phyloP scores from a whole-genome alignment of 2,888 invertebrate species.

The Megamerina dolium region DNA sequence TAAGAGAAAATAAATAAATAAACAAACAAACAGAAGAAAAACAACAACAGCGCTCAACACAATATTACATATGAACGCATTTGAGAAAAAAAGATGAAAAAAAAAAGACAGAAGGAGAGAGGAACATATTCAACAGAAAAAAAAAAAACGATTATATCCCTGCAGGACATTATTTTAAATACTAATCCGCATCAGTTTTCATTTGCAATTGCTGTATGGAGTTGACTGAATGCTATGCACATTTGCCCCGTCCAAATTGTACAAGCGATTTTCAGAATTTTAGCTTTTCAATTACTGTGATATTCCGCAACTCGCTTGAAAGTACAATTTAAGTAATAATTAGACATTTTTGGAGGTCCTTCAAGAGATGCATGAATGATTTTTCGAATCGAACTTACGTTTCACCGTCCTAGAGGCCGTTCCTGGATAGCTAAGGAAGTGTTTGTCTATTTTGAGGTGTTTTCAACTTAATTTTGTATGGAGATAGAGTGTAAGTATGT shows the following conservation, averaged over 20 bases:
- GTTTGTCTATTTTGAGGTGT: too few species aligned
- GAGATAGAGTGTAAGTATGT: too few species aligned
- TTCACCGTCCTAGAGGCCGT: too few species aligned
- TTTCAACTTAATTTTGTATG: too few species aligned
- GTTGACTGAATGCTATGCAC: conserved; percentile 1
- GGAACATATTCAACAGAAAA: conserved; percentile 5
- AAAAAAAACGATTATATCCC: conserved; percentile 44
- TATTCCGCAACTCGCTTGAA: too few species aligned
- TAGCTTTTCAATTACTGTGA: too few species aligned
- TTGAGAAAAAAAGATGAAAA: conserved; percentile 16
- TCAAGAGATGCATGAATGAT: too few species aligned
- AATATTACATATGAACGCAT: too few species aligned
- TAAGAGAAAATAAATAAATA: conserved; percentile 22
- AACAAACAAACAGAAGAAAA: conserved; percentile 20
- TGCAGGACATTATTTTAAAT: conserved; percentile 49
- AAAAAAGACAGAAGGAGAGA: conserved; percentile 3
- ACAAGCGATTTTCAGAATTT: neutral
- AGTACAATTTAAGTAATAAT: too few species aligned
- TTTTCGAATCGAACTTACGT: too few species aligned
- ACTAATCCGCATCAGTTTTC: conserved; percentile 49
- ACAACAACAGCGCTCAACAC: conserved; percentile 20
- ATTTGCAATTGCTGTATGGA: conserved; percentile 31
- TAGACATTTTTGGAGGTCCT: too few species aligned
- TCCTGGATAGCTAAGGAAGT: too few species aligned
- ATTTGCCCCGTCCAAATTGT: neutral